These are phyloP conservation scores for Moxostoma hubbsi DNA, from an alignment of 2,797 vertebrate species.

Conservation along the genomic window DNA sequence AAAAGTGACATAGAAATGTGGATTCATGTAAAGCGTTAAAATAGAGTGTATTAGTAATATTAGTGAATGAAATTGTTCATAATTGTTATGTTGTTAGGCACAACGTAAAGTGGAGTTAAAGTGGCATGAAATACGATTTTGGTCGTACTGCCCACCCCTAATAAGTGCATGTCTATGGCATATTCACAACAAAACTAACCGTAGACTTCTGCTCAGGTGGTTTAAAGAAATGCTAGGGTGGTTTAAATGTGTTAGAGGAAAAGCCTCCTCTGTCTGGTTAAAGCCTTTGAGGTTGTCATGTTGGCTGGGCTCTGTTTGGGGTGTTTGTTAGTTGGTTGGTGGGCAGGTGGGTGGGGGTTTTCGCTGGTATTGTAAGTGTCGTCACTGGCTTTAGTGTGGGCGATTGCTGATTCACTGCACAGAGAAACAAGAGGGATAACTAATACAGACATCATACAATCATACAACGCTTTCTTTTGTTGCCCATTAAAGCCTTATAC, in stretches of 20 bases:
- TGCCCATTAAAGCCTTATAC: not conserved
- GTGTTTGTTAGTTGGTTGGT: conserved; percentile 39
- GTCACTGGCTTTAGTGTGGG: conserved; percentile 7
- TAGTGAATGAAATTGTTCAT: no score
- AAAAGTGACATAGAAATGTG: no score
- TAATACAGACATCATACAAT: conserved; percentile 10
- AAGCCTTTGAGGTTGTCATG: conserved; percentile 8
- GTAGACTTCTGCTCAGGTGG: not conserved
- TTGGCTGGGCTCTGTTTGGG: conserved; percentile 19
- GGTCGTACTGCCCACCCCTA: no score
- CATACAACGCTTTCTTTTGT: conserved; percentile 1
- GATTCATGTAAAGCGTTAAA: no score
- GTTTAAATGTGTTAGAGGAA: conserved; percentile 17
- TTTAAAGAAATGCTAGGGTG: not conserved
- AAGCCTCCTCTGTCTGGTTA: conserved; percentile 4
- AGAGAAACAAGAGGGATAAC: conserved; percentile 28
- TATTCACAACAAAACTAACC: not conserved
- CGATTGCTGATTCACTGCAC: conserved; percentile 37
- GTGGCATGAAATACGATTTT: no score
- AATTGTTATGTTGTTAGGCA: no score
- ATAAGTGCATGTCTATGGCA: not conserved
- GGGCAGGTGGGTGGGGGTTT: conserved; percentile 23
- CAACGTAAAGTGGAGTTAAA: no score
- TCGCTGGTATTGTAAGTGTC: conserved; percentile 7
- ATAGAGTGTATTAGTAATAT: no score